Percentiles rank a stretch among this genome's conserved stretches.
These are phyloP conservation scores for Phalacrocorax pelagicus DNA, from an alignment of 2,113 vertebrate genomes.

Conservation along the genomic window DNA sequence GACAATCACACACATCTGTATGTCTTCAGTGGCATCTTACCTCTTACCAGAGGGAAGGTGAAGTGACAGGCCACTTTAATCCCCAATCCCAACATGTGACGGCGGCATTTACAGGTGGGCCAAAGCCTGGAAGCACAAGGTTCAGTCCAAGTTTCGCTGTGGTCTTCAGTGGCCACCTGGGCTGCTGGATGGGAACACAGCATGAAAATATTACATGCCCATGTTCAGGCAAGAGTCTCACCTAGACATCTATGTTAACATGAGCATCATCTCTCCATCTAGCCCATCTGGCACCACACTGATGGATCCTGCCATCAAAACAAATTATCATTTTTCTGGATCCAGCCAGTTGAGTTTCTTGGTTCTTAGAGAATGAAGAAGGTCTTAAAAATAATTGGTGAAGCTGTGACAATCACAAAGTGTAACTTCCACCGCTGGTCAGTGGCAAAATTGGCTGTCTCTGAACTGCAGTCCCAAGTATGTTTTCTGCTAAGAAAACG, in stretches of 20 bases:
- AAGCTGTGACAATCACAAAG: background rate
- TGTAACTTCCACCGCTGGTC: rapidly evolving
- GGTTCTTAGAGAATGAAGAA: background rate
- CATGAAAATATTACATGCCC: rapidly evolving
- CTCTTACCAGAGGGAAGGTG: background rate
- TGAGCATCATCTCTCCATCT: background rate
- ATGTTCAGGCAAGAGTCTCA: background rate
- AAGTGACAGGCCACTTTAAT: background rate
- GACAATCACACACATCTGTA: background rate
- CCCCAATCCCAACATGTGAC: background rate
- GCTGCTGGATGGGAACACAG: background rate
- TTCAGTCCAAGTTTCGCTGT: background rate
- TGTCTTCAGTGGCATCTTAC: background rate
- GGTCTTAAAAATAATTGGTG: background rate
- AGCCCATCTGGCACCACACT: background rate
- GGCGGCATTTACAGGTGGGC: background rate
- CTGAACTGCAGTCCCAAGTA: background rate
- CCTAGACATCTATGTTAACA: background rate
- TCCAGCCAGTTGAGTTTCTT: background rate
- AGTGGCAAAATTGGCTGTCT: background rate
- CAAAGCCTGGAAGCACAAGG: background rate
- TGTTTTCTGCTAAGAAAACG: background rate
- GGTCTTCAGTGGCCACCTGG: background rate
- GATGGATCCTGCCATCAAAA: background rate
- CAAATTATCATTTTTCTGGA: background rate